Base-by-base conservation (phyloP, 1,140 invertebrate genomes). In the Sitophilus oryzae region DNA sequence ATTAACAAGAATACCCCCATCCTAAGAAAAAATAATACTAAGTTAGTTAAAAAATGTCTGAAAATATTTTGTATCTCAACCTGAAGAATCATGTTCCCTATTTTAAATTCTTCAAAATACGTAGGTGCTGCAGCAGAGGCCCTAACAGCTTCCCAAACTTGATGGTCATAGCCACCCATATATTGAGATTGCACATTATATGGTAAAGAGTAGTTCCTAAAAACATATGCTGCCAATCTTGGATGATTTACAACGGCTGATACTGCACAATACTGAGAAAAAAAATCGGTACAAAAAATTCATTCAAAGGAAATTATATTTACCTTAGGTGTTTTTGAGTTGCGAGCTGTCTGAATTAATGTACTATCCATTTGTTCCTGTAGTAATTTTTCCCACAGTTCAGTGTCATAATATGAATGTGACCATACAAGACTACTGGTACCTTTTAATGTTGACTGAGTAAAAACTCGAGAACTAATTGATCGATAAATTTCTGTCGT, bases 81-180 rank as follows among this genome's bases (percentile, higher is more conserved):
- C 75, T 92, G 88, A 71, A 93, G 89, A 58, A 93, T 71, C 64
- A 82, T 78, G 20, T 86, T 83, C 45, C 82, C 83, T 14, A 88
- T 74, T 61, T 80, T 79, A 64, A 87, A 92, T 69, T 94, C 91
- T 68, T 91, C 84, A 74, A 94, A 96, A 75, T 94, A 94, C 0
- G 88, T 89, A 1, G 93, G 93, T 15, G 93, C 93, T 42, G 93
- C 92, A 35, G 91, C 88, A 6, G 91, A 94, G 8, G 92, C 93
- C 66, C 92, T 74, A 2, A 93, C 83, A 9, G 90, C 88, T 77
- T 96, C 85, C 91, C 93, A 97, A 11, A 94, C 68, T 62, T 77
- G 74, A 58, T 89, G 80, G 40, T 82, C 79, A 58, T 80, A 80
- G 19, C 80, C 84, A 22, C 94, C 93, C 41, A 80, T 78, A 69